These are phyloP conservation scores for Adineta ricciae DNA, from an alignment of 2,888 invertebrate species.

Conservation along the genomic window DNA sequence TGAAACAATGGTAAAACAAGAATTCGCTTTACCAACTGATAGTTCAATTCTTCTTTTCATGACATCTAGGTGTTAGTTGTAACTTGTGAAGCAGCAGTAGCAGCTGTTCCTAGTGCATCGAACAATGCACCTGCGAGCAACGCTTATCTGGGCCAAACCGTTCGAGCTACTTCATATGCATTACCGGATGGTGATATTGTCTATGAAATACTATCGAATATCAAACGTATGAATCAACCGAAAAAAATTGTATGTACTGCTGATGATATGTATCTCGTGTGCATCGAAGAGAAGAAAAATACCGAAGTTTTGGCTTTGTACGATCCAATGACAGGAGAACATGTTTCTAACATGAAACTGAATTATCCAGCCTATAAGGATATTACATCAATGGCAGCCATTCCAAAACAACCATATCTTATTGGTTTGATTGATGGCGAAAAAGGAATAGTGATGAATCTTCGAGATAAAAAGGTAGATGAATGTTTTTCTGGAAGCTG, in stretches of 20 bases:
- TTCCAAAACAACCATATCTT: constrained; percentile 56
- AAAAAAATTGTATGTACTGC: constrained; percentile 68
- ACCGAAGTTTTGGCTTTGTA: constrained; percentile 73
- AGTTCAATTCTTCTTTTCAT: background rate
- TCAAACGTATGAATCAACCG: constrained; percentile 60
- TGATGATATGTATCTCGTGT: constrained; percentile 67
- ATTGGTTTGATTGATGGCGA: constrained; percentile 78
- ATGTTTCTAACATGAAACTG: constrained; percentile 45
- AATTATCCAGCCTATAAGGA: constrained; percentile 46
- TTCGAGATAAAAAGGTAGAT: constrained; percentile 68
- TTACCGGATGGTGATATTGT: constrained; percentile 63
- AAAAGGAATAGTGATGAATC: constrained; percentile 75
- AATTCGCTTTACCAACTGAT: background rate
- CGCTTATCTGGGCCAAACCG: constrained; percentile 33
- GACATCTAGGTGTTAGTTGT: background rate
- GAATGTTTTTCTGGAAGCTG: too few species aligned
- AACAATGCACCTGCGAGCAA: background rate
- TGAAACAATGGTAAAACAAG: background rate
- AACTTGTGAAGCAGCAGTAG: background rate
- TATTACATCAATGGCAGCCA: constrained; percentile 43
- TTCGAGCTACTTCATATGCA: constrained; percentile 36
- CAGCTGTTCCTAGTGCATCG: background rate
- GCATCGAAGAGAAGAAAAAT: constrained; percentile 70
- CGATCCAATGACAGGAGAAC: constrained; percentile 67
- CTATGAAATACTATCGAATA: constrained; percentile 71